A percentile compares a stretch with the other conserved stretches of the same genome.
phyloP scores from a whole-genome alignment of 2,797 vertebrate genomes.

The Choloepus didactylus region DNA sequence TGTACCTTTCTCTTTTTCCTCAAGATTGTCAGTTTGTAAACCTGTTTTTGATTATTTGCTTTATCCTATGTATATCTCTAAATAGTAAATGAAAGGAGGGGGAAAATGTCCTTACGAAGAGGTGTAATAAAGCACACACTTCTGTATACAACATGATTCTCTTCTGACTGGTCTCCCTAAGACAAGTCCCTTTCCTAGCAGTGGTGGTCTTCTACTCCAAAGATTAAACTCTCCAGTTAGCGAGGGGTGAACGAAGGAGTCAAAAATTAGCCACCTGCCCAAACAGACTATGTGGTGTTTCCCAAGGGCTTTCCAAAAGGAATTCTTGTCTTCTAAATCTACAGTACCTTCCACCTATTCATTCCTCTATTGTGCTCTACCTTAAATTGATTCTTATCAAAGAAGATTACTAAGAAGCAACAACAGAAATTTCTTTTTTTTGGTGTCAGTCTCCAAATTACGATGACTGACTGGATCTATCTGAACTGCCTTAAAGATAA shows the following conservation, averaged over 20 bases:
- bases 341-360: background rate
- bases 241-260: background rate
- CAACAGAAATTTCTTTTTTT: conserved; percentile 44
- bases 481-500: conserved; percentile 37
- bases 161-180: background rate
- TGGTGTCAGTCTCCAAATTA: background rate
- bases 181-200: background rate
- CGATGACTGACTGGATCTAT: background rate
- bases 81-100: background rate
- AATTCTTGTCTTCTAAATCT: conserved; percentile 13
- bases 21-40: conserved; percentile 1
- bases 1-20: background rate
- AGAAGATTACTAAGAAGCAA: conserved; percentile 21
- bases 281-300: background rate
- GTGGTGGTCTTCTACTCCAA: conserved; percentile 43
- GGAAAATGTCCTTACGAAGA: conserved; percentile 41
- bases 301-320: background rate
- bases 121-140: background rate
- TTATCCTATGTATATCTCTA: background rate
- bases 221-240: conserved; percentile 32
- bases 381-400: conserved; percentile 29
- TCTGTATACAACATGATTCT: background rate
- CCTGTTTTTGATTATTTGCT: background rate
- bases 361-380: background rate
- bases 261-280: background rate